Conservation (phyloP, 2,113 vertebrate genomes). For the Malurus cyaneus region DNA sequence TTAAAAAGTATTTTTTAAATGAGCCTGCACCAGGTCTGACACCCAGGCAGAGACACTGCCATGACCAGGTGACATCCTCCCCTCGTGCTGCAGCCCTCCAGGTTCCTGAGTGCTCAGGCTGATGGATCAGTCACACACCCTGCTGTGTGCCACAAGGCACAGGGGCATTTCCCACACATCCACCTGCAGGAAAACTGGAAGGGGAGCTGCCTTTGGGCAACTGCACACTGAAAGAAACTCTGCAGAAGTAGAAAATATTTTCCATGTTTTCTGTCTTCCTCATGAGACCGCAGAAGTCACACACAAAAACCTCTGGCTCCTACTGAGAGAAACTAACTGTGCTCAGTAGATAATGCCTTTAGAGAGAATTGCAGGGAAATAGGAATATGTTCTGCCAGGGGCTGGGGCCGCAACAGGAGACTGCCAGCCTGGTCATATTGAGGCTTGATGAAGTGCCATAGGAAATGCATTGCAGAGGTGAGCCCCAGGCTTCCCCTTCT, state of each 20-base stretch:
- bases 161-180: not conserved
- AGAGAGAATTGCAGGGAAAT: not conserved
- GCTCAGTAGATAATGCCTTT: not conserved
- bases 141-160: not conserved
- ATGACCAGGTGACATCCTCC: not conserved
- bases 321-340: not conserved
- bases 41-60: not conserved
- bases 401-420: not conserved
- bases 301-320: not conserved
- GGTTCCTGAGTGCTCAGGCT: not conserved
- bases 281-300: not conserved
- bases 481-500: not conserved
- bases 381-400: not conserved
- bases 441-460: not conserved
- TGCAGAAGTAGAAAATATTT: not conserved
- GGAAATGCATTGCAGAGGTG: not conserved
- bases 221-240: accelerated
- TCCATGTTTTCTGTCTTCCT: not conserved
- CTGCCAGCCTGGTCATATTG: not conserved
- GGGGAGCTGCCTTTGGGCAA: not conserved
- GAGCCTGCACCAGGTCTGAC: not conserved
- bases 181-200: not conserved
- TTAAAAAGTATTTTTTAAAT: not conserved
- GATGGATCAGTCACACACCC: not conserved
- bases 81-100: not conserved